Evolutionary conservation across 2,797 vertebrate species (phyloP).

Genomic region (Sorex maritimensis): DNA sequence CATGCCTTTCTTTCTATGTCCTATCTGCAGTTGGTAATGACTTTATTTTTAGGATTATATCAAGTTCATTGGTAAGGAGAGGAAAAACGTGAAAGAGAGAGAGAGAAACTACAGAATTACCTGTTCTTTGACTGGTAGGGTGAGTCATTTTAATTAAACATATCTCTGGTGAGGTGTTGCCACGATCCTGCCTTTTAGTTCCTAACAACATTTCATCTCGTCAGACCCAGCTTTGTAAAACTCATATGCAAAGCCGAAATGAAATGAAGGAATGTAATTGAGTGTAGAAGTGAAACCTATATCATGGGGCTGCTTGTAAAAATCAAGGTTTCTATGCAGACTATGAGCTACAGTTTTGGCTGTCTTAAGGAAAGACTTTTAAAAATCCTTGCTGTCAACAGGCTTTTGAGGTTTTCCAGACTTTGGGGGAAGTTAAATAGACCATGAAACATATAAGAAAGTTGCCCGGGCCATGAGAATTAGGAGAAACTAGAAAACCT

Average conservation of each 20-base stretch:
- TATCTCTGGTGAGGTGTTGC: constrained; percentile 77
- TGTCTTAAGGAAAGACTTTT: constrained; percentile 83
- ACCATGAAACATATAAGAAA: constrained; percentile 83
- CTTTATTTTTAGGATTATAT: background rate
- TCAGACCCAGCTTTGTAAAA: constrained; percentile 75
- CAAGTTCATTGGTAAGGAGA: constrained; percentile 20
- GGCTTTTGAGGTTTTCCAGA: constrained; percentile 86
- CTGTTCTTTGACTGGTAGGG: constrained; percentile 62
- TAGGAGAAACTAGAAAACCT: constrained; percentile 74
- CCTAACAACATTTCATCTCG: constrained; percentile 80
- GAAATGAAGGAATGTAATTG: constrained; percentile 76
- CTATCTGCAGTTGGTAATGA: background rate
- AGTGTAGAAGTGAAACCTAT: constrained; percentile 75
- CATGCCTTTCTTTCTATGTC: constrained; percentile 4
- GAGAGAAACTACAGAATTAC: constrained; percentile 51
- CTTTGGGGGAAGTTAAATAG: constrained; percentile 84
- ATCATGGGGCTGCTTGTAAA: constrained; percentile 81
- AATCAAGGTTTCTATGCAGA: constrained; percentile 71
- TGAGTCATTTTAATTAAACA: constrained; percentile 79
- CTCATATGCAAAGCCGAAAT: constrained; percentile 71
- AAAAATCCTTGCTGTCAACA: constrained; percentile 87
- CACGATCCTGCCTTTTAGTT: constrained; percentile 74
- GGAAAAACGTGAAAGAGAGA: rapidly evolving
- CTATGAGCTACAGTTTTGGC: constrained; percentile 79
- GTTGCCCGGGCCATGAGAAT: constrained; percentile 67